These are phyloP conservation scores for Nebria brevicollis DNA, from an alignment of 2,888 invertebrate genomes.

Conservation along the genomic window DNA sequence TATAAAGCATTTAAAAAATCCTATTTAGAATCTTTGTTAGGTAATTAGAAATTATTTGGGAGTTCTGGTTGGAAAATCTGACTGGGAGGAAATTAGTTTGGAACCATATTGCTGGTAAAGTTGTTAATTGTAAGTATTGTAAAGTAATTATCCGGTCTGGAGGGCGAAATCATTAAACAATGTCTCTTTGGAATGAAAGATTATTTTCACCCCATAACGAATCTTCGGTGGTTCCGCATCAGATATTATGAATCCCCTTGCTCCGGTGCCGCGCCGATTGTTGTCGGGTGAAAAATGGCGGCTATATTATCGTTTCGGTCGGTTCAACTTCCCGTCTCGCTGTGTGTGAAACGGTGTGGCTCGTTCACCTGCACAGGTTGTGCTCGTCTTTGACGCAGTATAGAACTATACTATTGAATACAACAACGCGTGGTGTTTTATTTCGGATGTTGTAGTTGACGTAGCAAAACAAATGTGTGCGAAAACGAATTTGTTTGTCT, in stretches of 20 bases:
- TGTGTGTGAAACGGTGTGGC: slow-evolving; percentile 59
- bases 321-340: slow-evolving; percentile 64
- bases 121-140: too few species aligned
- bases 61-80: too few species aligned
- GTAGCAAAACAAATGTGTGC: slow-evolving; percentile 57
- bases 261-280: slow-evolving; percentile 9
- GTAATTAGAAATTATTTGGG: too few species aligned
- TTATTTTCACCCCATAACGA: not conserved
- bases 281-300: slow-evolving; percentile 35
- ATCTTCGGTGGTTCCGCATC: not conserved
- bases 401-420: slow-evolving; percentile 57
- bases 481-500: slow-evolving; percentile 50
- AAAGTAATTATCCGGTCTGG: too few species aligned
- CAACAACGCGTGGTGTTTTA: slow-evolving; percentile 9
- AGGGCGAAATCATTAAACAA: too few species aligned
- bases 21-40: too few species aligned
- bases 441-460: slow-evolving; percentile 44
- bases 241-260: not conserved
- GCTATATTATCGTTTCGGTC: slow-evolving; percentile 19
- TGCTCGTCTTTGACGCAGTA: slow-evolving; percentile 49
- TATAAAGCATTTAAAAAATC: too few species aligned
- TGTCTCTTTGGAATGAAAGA: not conserved
- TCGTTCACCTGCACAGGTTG: slow-evolving; percentile 53
- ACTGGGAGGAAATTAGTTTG: too few species aligned
- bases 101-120: too few species aligned